Evolutionary conservation across 2,888 invertebrate species (phyloP), one percentile per base, ranked within the genome.

Genomic region (Eueremaeus valkanovi): DNA sequence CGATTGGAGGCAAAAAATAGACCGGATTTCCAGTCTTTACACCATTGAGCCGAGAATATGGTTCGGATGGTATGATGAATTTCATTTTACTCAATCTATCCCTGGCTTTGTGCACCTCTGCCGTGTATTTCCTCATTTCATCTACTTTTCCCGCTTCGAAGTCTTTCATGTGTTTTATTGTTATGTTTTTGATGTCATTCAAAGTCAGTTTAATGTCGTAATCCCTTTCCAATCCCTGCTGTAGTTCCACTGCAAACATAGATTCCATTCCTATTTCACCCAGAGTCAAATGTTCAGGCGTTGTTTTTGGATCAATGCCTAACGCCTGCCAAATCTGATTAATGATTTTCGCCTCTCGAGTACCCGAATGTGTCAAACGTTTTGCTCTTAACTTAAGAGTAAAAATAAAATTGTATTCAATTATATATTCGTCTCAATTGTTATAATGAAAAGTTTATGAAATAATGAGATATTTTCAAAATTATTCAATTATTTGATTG

Each of bases 61-160:
- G 85, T 82, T 90, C 87, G 77, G 86, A 86, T 55, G 95, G 94
- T 85, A 94, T 88, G 9, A 16, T 29, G 45, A 95, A 86, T 80
- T 78, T 82, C 81, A 73, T 40, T 84, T 78, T 84, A 82, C 36
- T 83, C 81, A 78, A 83, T n/a, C 75, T 33, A 27, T n/a, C 21
- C n/a, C 33, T 63, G 2, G 3, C 45, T 5, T 5, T 29, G 6
- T 58, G 18, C 21, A 55, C 11, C 5, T 55, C 55, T 27, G 18
- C 27, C 18, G 55, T 2, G 21, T 21, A 24, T 5, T 55, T 21
- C 11, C 11, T 55, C 5, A 55, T 3, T 21, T 55, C 55, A 6
- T 55, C 16, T 3, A 55, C 11, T 2, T 21, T 5, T 55, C 55
- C 55, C 11, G 55, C 18, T 24, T 55, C 24, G 13, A 55, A 55